Conservation (phyloP, 2,113 vertebrate species). For the Phainopepla nitens region DNA sequence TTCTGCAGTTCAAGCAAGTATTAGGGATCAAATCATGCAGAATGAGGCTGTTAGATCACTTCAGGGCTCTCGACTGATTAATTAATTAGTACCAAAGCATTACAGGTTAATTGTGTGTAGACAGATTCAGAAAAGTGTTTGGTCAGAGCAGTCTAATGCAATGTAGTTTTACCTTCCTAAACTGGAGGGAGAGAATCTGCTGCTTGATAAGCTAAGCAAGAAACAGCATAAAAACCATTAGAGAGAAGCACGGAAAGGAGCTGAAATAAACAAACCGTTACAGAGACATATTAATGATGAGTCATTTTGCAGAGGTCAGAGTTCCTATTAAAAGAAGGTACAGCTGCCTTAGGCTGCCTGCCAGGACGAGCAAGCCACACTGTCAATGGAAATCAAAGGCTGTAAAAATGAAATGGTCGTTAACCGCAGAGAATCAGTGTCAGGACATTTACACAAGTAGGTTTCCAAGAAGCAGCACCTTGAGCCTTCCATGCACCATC, state of each 20-base stretch:
- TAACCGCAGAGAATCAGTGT: slow-evolving; percentile 25
- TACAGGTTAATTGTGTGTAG: background rate
- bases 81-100: slow-evolving; percentile 56
- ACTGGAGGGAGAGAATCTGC: slow-evolving; percentile 88
- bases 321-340: slow-evolving; percentile 72
- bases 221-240: slow-evolving; percentile 86
- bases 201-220: slow-evolving; percentile 91
- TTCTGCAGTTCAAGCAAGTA: background rate
- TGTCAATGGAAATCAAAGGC: slow-evolving; percentile 33
- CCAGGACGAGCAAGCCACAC: slow-evolving; percentile 53
- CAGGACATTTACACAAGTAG: background rate
- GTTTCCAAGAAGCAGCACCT: slow-evolving; percentile 38
- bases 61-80: background rate
- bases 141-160: slow-evolving; percentile 67
- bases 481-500: slow-evolving; percentile 43
- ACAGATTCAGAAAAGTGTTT: slow-evolving; percentile 25
- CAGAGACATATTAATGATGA: slow-evolving; percentile 59
- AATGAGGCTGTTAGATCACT: background rate
- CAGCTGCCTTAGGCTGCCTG: slow-evolving; percentile 64
- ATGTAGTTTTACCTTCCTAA: slow-evolving; percentile 86
- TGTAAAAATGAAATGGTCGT: slow-evolving; percentile 61
- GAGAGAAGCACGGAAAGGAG: slow-evolving; percentile 62
- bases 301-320: slow-evolving; percentile 53
- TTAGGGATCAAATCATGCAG: background rate
- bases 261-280: slow-evolving; percentile 47